phyloP scores from a whole-genome alignment of 2,113 vertebrate genomes.

The Rhegmatorhina hoffmannsi region DNA sequence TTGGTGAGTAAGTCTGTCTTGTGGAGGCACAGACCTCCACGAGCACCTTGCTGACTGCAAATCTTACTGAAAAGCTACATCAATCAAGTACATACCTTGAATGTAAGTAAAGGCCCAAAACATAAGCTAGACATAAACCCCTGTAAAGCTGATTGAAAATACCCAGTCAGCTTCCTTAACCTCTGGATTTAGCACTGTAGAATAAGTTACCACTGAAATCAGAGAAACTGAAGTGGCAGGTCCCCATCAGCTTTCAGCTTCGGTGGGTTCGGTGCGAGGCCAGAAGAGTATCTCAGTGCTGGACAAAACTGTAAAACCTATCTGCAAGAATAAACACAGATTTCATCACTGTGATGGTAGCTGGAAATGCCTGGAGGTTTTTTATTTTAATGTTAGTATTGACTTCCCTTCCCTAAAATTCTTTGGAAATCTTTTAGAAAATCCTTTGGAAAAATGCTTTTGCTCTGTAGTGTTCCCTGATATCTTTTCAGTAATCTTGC shows the following conservation, averaged over 20 bases:
- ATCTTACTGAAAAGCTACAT: not conserved
- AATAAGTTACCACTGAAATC: not conserved
- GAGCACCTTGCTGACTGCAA: not conserved
- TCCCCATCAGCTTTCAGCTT: not conserved
- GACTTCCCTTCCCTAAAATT: not conserved
- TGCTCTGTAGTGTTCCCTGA: not conserved
- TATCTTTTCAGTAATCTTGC: not conserved
- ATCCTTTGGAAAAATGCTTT: not conserved
- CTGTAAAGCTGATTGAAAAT: not conserved
- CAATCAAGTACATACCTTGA: not conserved
- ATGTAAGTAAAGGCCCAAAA: not conserved
- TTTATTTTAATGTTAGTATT: not conserved
- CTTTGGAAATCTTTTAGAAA: not conserved
- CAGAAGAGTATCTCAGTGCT: not conserved
- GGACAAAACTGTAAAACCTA: not conserved
- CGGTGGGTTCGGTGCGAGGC: fast-evolving
- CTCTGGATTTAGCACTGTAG: not conserved
- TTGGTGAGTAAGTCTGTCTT: not conserved
- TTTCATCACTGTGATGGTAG: not conserved
- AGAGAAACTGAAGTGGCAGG: not conserved
- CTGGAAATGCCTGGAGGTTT: not conserved
- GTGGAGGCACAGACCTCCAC: not conserved
- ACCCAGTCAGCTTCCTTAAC: not conserved
- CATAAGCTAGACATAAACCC: not conserved
- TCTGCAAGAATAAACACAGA: not conserved